A percentile compares a stretch with the other conserved stretches of the same genome.
These are phyloP conservation scores for Paedocypris micromegethes DNA, from an alignment of 2,797 vertebrate genomes.

Conservation along the genomic window DNA sequence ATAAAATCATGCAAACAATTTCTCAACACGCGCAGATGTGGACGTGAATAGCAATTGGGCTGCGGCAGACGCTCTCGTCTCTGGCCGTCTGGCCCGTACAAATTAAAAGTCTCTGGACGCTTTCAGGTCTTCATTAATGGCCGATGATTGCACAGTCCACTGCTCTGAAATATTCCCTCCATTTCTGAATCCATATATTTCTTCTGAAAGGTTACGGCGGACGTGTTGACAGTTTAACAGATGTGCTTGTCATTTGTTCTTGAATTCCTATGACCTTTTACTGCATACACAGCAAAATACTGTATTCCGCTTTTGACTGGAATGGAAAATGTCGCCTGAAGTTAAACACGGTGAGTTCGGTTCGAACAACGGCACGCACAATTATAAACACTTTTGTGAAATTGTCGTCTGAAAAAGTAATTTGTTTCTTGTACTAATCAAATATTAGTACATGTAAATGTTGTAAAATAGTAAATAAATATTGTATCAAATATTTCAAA, in stretches of 20 bases:
- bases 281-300: slow-evolving; percentile 33
- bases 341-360: background rate
- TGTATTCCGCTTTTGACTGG: slow-evolving; percentile 36
- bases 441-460: no score
- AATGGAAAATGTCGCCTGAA: slow-evolving; percentile 33
- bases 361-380: background rate
- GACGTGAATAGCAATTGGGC: slow-evolving; percentile 48
- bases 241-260: slow-evolving; percentile 47
- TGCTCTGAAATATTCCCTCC: slow-evolving; percentile 41
- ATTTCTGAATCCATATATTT: slow-evolving; percentile 51
- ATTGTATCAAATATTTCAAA: no score
- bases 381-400: no score
- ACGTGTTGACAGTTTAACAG: slow-evolving; percentile 49
- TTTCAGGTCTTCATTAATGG: slow-evolving; percentile 46
- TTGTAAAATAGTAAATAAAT: no score
- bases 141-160: slow-evolving; percentile 43
- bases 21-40: slow-evolving; percentile 32
- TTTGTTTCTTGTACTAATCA: no score
- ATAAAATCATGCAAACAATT: slow-evolving; percentile 49
- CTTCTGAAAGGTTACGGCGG: slow-evolving; percentile 51
- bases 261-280: slow-evolving; percentile 47
- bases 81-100: slow-evolving; percentile 36
- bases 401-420: no score
- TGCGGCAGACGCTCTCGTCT: slow-evolving; percentile 36
- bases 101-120: slow-evolving; percentile 44